phyloP scores from a whole-genome alignment of 2,113 vertebrate genomes.

The Macquaria australasica region DNA sequence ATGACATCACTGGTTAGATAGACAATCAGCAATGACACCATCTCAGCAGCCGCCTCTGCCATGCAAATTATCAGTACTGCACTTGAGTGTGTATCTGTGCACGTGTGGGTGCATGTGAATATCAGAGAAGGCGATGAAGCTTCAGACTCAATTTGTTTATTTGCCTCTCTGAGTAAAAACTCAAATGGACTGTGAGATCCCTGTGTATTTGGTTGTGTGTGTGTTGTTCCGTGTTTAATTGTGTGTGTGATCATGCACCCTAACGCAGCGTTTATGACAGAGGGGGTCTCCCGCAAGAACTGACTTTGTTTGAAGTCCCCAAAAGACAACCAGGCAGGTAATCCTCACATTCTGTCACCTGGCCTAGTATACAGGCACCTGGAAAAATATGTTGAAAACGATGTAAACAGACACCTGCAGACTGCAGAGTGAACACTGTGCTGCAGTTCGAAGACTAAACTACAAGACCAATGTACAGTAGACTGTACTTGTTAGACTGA shows the following conservation, averaged over 20 bases:
- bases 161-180: slow-evolving; percentile 23
- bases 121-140: neutral
- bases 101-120: slow-evolving; percentile 8
- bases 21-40: slow-evolving; percentile 33
- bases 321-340: slow-evolving; percentile 29
- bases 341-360: slow-evolving; percentile 21
- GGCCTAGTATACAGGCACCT: neutral
- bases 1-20: slow-evolving; percentile 33
- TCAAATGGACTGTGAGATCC: slow-evolving; percentile 52
- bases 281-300: slow-evolving; percentile 20
- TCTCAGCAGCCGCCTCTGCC: slow-evolving; percentile 9
- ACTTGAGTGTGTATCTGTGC: neutral
- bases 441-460: no score
- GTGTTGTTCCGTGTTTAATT: slow-evolving; percentile 31
- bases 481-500: neutral
- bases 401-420: slow-evolving; percentile 4
- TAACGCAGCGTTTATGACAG: slow-evolving; percentile 18
- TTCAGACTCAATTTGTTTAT: slow-evolving; percentile 39
- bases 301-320: slow-evolving; percentile 32
- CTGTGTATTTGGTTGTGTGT: neutral
- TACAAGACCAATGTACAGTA: neutral
- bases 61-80: neutral
- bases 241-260: slow-evolving; percentile 46
- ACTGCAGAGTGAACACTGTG: neutral
- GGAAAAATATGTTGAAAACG: neutral